Evolutionary conservation across 2,113 vertebrate genomes (phyloP).

Genomic region (Hydrochoerus hydrochaeris): DNA sequence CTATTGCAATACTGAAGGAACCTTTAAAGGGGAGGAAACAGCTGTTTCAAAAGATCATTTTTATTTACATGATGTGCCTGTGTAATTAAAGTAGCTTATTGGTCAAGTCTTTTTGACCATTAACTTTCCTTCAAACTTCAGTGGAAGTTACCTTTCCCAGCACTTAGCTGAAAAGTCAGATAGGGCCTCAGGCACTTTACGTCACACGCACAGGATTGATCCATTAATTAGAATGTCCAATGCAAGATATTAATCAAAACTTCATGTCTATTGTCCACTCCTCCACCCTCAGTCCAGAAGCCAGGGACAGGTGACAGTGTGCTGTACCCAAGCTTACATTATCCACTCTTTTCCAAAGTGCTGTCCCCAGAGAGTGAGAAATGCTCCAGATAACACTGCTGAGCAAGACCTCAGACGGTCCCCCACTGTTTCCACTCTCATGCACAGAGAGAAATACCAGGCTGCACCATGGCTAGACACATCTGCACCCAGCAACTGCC

Average conservation of each 20-base stretch:
- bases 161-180: conserved; percentile 25
- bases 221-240: not conserved
- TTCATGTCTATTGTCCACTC: not conserved
- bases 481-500: not conserved
- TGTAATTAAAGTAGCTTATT: not conserved
- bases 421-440: not conserved
- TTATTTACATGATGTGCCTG: not conserved
- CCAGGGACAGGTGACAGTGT: not conserved
- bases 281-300: not conserved
- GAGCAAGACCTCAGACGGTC: not conserved
- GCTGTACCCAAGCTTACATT: not conserved
- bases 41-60: not conserved
- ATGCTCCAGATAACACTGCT: not conserved
- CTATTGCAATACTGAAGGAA: not conserved
- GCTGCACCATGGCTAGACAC: not conserved
- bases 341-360: not conserved
- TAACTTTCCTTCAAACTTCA: not conserved
- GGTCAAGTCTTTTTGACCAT: not conserved
- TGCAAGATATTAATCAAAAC: not conserved
- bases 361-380: not conserved
- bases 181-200: not conserved
- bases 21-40: not conserved
- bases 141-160: not conserved
- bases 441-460: not conserved
- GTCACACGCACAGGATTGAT: not conserved